phyloP scores from a whole-genome alignment of 2,888 invertebrate genomes.

The Willowsia nigromaculata region DNA sequence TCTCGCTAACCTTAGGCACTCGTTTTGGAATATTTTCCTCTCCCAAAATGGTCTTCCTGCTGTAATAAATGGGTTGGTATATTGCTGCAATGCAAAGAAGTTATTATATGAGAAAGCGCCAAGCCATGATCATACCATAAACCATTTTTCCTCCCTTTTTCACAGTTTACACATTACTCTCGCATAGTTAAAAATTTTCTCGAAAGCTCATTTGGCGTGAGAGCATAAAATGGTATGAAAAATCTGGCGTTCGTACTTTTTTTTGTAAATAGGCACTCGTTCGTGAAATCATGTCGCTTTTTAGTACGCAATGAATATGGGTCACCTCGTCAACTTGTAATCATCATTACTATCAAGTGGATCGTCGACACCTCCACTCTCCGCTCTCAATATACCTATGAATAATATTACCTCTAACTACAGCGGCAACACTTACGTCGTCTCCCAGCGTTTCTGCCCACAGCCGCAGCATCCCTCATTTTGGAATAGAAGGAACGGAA shows the following conservation, averaged over 20 bases:
- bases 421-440: conserved; percentile 34
- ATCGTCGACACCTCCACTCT: neutral
- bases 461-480: conserved; percentile 85
- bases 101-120: neutral
- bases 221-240: neutral
- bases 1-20: conserved; percentile 64
- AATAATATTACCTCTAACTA: neutral
- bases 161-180: neutral
- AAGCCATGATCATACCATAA: neutral
- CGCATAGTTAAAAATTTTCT: neutral
- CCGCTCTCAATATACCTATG: neutral
- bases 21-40: conserved; percentile 67
- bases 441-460: conserved; percentile 58
- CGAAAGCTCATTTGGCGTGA: neutral
- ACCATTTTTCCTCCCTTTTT: neutral
- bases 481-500: conserved; percentile 93
- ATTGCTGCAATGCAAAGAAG: conserved; percentile 71
- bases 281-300: neutral
- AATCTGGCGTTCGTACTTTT: neutral
- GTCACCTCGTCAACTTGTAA: conserved; percentile 22
- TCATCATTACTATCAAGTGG: neutral
- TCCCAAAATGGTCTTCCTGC: conserved; percentile 76
- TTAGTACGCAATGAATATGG: conserved; percentile 1
- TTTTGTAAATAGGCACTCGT: neutral
- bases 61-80: conserved; percentile 78